Evolutionary conservation across 1,140 invertebrate species (phyloP).

Genomic region (Bombus soroeensis): DNA sequence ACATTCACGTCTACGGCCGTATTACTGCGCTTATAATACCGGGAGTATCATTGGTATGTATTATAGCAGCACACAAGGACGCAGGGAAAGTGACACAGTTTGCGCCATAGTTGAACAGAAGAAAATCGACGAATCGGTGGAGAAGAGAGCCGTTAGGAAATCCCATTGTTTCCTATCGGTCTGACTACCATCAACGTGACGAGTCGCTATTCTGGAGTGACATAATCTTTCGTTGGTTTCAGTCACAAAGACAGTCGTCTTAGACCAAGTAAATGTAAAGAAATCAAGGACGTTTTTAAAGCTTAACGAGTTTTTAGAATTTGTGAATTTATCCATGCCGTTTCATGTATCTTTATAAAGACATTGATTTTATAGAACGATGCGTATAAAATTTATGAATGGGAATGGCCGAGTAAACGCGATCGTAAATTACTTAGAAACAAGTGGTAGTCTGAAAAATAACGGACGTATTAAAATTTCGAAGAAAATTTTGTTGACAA

Average conservation of each 20-base stretch:
- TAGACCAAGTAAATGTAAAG: neutral
- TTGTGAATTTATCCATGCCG: too few species aligned
- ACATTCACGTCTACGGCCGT: conserved; percentile 33
- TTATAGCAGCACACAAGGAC: neutral
- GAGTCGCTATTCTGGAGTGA: neutral
- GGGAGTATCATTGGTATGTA: neutral
- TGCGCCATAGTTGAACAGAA: neutral
- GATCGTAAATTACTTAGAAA: too few species aligned
- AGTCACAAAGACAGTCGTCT: neutral
- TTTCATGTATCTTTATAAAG: too few species aligned
- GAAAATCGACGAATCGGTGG: neutral
- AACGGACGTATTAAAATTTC: too few species aligned
- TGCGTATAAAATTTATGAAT: too few species aligned
- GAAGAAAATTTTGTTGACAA: too few species aligned
- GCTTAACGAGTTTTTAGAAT: neutral
- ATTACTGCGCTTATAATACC: conserved; percentile 15
- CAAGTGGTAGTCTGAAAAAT: too few species aligned
- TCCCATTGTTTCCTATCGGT: neutral
- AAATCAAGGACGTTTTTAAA: neutral
- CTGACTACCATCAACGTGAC: neutral
- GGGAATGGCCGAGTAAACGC: too few species aligned
- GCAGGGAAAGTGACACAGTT: conserved; percentile 46
- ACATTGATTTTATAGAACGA: too few species aligned
- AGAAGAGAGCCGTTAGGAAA: neutral
- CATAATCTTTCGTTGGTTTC: neutral